A percentile compares a stretch with the other conserved stretches of the same genome.
phyloP scores from a whole-genome alignment of 2,888 invertebrate species.

The Athalia rosae region DNA sequence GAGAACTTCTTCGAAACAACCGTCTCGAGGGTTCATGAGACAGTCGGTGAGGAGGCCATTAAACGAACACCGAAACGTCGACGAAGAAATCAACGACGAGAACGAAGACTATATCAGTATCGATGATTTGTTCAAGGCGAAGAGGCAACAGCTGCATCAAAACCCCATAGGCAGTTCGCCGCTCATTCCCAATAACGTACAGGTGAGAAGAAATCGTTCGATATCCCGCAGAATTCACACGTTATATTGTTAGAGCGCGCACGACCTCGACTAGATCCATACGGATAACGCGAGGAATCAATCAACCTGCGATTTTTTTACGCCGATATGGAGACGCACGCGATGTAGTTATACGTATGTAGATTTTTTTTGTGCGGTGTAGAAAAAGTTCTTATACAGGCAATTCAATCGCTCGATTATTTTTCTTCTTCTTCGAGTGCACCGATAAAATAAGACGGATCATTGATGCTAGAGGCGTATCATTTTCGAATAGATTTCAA shows the following conservation, averaged over 20 bases:
- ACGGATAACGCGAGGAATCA: neutral
- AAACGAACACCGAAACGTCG: neutral
- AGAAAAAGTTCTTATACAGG: too few species aligned
- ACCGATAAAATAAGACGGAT: too few species aligned
- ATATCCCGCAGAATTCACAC: neutral
- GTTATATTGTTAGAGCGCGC: constrained; percentile 11
- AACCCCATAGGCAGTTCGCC: neutral
- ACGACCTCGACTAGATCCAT: neutral
- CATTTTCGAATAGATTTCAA: too few species aligned
- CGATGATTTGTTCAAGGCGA: constrained; percentile 39
- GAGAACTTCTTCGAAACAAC: constrained; percentile 27
- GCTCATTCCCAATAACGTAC: neutral
- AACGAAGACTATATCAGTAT: constrained; percentile 38
- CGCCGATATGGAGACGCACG: neutral
- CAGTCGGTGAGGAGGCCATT: neutral
- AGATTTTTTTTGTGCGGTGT: too few species aligned
- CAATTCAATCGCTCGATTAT: too few species aligned
- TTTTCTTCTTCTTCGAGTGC: too few species aligned
- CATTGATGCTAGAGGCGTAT: too few species aligned
- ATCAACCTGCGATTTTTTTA: neutral
- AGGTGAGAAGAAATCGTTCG: constrained; percentile 13
- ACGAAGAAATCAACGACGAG: constrained; percentile 2
- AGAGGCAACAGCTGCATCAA: constrained; percentile 33
- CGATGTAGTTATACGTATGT: constrained; percentile 19
- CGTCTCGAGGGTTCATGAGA: constrained; percentile 11